A percentile compares a stretch with the other conserved stretches of the same genome.
Conservation (phyloP, 2,113 vertebrate species). For the Gasterosteus nipponicus region DNA sequence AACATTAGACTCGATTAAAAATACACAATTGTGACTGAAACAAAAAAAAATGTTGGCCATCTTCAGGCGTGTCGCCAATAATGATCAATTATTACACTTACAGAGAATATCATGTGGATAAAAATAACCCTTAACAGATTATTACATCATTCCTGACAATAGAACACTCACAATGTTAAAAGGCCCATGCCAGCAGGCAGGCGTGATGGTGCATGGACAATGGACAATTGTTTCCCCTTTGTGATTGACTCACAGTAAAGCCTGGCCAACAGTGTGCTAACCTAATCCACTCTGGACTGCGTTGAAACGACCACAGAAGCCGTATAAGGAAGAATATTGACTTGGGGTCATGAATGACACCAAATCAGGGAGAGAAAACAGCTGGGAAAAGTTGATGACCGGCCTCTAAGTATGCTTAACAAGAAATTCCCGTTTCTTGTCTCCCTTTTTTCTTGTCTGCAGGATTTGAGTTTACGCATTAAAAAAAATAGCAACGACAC, state of each 20-base stretch:
- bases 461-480: slow-evolving; percentile 44
- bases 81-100: background rate
- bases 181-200: slow-evolving; percentile 25
- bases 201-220: slow-evolving; percentile 56
- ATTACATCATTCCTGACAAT: slow-evolving; percentile 6
- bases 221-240: slow-evolving; percentile 46
- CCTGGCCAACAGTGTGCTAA: slow-evolving; percentile 10
- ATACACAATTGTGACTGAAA: background rate
- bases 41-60: slow-evolving; percentile 1
- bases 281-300: background rate
- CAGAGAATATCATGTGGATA: background rate
- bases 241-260: slow-evolving; percentile 13
- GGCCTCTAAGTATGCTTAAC: slow-evolving; percentile 2
- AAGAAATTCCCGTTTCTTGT: slow-evolving; percentile 29
- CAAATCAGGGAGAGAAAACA: slow-evolving; percentile 21
- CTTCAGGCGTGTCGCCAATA: background rate
- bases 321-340: slow-evolving; percentile 6
- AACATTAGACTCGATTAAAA: background rate
- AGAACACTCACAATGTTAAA: slow-evolving; percentile 15
- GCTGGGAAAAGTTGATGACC: slow-evolving; percentile 7
- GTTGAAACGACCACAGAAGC: background rate
- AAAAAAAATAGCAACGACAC: slow-evolving; percentile 54
- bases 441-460: slow-evolving; percentile 30
- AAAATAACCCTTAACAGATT: slow-evolving; percentile 4
- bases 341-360: slow-evolving; percentile 7